Evolutionary conservation across 2,797 vertebrate species (phyloP), one percentile per base, ranked within the genome.

Genomic region (Poeciliopsis paucimaculata): DNA sequence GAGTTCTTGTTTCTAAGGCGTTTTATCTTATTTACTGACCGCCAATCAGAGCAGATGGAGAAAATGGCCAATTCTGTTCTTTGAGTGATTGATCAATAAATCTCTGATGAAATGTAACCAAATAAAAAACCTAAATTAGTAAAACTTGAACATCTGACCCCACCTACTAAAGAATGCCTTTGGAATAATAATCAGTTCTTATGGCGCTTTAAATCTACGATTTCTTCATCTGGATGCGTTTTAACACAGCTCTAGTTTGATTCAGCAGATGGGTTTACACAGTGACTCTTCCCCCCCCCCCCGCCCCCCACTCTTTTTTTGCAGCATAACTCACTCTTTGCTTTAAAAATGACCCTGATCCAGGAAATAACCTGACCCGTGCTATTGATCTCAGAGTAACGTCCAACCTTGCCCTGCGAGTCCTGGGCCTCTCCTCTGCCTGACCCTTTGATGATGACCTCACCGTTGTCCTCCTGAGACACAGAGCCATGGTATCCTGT

Each of bases 371-470:
- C 77, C 86, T 82, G 51, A 51, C 39, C 68, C 74, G 41, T 79
- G 73, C 84, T 76, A 86, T 81, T 76, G 84, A 89, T 86, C 80
- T 72, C 70, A 87, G 70, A 88, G 80, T 83, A 81, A 90, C 34
- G 76, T 85, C 83, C 79, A 39, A 70, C 76, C 49, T 76, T 82
- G 82, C 79, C 74, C 77, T 57, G 72, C 82, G 75, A 87, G 62
- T 90, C 84, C 78, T 72, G 79, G 84, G 86, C 84, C 90, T 88
- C 78, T 84, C 92, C 91, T 89, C 86, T 77, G 84, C 72, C 71
- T 93, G 90, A 94, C 91, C 90, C 89, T 87, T 82, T 86, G 80
- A 86, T 85, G 90, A 72, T 91, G 89, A 72, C 89, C 89, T 93
- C 92, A 94, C 87, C 80, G 84, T 90, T 81, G 84, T 92, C 87